Evolutionary conservation across 64 coral and sea anemone genomes (phyloP).

Genomic region (Acropora tenuis): DNA sequence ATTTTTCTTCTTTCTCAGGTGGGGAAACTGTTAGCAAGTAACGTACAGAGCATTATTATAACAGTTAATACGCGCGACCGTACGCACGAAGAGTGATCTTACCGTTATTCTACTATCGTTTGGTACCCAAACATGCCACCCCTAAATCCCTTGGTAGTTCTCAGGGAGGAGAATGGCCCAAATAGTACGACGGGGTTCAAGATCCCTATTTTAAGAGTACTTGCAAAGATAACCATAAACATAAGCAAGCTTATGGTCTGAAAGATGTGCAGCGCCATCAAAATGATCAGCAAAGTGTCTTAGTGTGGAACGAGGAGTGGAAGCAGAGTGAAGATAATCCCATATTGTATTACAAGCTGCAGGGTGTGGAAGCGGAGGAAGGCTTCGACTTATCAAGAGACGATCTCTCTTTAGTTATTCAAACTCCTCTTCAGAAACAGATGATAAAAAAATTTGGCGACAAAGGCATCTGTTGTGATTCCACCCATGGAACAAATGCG

Average conservation of each 20-base stretch:
- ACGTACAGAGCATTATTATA: no score
- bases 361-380: constrained; percentile 22
- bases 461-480: constrained; percentile 68
- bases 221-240: no score
- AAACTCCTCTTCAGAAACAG: constrained; percentile 44
- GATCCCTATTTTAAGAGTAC: no score
- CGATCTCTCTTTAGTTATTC: constrained; percentile 60
- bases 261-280: constrained; percentile 49
- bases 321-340: constrained; percentile 36
- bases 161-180: no score
- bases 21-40: no score
- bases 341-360: constrained; percentile 58
- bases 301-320: constrained; percentile 69
- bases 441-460: constrained; percentile 50
- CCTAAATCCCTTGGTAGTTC: no score
- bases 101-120: no score
- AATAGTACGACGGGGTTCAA: no score
- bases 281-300: constrained; percentile 69
- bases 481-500: constrained; percentile 69
- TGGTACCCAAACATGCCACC: no score
- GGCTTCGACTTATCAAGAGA: constrained; percentile 13
- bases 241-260: constrained; percentile 30
- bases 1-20: no score
- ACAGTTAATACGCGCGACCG: no score
- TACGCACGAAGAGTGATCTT: no score